Evolutionary conservation across 1,140 invertebrate species (phyloP).

Genomic region (Aphelenchoides fujianensis): DNA sequence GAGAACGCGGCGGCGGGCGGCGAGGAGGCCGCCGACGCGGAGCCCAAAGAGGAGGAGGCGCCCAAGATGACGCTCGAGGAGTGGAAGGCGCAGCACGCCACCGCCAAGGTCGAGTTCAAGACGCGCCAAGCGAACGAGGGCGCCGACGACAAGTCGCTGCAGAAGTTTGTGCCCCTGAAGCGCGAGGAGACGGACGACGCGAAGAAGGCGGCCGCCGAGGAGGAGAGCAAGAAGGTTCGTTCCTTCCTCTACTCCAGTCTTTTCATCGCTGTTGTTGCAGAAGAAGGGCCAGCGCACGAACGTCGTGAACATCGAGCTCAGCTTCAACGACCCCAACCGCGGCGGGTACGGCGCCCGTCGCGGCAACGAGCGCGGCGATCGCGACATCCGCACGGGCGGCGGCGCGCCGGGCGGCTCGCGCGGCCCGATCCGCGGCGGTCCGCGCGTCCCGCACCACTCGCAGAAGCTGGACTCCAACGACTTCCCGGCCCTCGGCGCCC

Average conservation of each 20-base stretch:
- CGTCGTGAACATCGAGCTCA: slow-evolving; percentile 38
- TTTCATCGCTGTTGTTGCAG: slow-evolving; percentile 27
- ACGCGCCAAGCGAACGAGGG: slow-evolving; percentile 35
- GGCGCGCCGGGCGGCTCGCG: slow-evolving; percentile 5
- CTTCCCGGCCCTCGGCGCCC: slow-evolving; percentile 40
- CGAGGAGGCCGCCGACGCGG: slow-evolving; percentile 8
- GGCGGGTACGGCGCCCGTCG: too few relatives aligned
- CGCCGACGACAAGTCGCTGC: slow-evolving; percentile 33
- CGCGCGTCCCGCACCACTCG: not conserved
- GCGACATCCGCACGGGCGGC: slow-evolving; percentile 16
- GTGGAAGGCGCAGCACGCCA: slow-evolving; percentile 45
- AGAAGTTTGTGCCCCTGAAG: slow-evolving; percentile 40
- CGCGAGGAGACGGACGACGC: slow-evolving; percentile 16
- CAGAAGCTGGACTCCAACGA: slow-evolving; percentile 1
- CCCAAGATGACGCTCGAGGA: slow-evolving; percentile 32
- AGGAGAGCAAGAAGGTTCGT: slow-evolving; percentile 12
- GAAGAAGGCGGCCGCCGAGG: slow-evolving; percentile 28
- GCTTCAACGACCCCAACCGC: too few relatives aligned
- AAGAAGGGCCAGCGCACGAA: slow-evolving; percentile 35
- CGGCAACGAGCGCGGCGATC: slow-evolving; percentile 23
- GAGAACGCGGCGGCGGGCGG: slow-evolving; percentile 4
- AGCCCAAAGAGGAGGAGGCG: slow-evolving; percentile 24
- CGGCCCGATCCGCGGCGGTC: slow-evolving; percentile 31
- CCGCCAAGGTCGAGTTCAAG: slow-evolving; percentile 25
- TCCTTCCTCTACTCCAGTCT: not conserved